A percentile compares a stretch with the other conserved stretches of the same genome.
phyloP scores from a whole-genome alignment of 2,113 vertebrate species.

The Pampusana beccarii region DNA sequence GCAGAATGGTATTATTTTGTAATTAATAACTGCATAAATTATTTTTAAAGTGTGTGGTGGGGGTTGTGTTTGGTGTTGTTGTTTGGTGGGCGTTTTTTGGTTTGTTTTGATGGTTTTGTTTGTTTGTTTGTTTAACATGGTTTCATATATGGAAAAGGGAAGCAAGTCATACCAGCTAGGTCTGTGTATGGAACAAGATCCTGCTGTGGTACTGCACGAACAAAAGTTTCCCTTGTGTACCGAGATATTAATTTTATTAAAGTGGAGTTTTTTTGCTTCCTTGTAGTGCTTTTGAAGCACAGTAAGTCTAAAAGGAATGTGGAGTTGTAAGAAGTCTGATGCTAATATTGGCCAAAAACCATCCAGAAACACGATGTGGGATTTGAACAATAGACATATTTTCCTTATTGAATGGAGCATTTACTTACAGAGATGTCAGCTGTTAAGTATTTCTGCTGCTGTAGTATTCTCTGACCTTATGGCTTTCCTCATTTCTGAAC shows the following conservation, averaged over 20 bases:
- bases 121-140: neutral
- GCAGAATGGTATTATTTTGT: neutral
- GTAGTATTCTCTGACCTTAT: neutral
- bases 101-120: neutral
- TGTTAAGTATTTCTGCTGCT: neutral
- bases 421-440: neutral
- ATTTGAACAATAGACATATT: neutral
- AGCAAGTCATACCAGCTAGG: neutral
- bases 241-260: neutral
- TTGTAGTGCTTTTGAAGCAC: neutral
- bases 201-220: neutral
- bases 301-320: neutral
- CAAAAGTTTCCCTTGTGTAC: neutral
- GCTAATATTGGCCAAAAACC: neutral
- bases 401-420: neutral
- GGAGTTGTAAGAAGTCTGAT: neutral
- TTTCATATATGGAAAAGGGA: neutral
- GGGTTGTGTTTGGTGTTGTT: no score
- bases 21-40: neutral
- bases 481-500: neutral
- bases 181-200: neutral
- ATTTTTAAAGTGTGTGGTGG: neutral
- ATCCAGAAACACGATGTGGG: neutral
- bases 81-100: neutral
- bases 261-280: neutral